Evolutionary conservation across 1,140 invertebrate genomes (phyloP).

Genomic region (Drosophila pruinosa): DNA sequence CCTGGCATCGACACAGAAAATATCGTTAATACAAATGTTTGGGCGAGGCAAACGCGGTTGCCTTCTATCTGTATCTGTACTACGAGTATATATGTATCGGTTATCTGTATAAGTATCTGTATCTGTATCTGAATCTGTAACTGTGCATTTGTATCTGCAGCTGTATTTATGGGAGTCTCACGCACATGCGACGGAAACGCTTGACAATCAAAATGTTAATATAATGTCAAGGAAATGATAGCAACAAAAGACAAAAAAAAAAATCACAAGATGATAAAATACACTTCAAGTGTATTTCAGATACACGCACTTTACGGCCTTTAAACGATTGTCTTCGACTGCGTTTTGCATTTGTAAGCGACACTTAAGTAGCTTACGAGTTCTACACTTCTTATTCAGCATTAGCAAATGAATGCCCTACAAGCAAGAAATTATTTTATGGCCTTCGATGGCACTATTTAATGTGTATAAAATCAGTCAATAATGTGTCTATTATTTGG

Average conservation of each 20-base stretch:
- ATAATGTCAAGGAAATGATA: not conserved
- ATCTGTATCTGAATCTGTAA: not conserved
- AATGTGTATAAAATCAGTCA: no score
- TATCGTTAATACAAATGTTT: constrained; percentile 28
- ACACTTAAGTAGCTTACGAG: not conserved
- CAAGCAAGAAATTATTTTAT: no score
- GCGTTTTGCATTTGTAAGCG: not conserved
- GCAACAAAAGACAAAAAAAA: not conserved
- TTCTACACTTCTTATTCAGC: not conserved
- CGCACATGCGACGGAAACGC: constrained; percentile 15
- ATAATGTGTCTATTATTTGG: no score
- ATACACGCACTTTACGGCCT: not conserved
- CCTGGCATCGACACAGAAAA: constrained; percentile 4
- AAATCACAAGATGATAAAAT: constrained; percentile 1
- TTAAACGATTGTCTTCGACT: not conserved
- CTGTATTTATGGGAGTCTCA: not conserved
- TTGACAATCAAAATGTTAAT: constrained; percentile 21
- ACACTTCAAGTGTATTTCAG: not conserved
- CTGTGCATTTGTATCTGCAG: constrained; percentile 14
- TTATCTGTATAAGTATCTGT: not conserved
- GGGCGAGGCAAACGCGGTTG: not conserved
- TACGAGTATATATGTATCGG: not conserved
- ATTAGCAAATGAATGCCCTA: not conserved
- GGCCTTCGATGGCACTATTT: no score
- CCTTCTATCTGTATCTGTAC: constrained; percentile 5